These are phyloP conservation scores for Canis aureus DNA, from an alignment of 2,113 vertebrate species.

Conservation along the genomic window DNA sequence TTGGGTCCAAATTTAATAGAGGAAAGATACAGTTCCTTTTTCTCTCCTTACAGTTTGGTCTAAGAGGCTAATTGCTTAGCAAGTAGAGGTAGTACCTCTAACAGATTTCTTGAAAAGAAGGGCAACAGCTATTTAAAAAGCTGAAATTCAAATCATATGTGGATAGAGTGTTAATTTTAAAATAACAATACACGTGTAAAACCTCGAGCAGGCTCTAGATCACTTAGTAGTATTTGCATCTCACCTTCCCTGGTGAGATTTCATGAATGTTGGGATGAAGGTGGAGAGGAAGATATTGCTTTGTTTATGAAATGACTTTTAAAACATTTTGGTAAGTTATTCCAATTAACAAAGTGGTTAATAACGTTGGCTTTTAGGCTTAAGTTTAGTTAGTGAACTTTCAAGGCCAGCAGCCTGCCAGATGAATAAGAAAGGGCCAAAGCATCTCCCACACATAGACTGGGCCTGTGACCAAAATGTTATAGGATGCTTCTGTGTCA, in stretches of 20 bases:
- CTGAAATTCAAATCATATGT: neutral
- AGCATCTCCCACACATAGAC: neutral
- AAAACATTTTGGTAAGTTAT: conserved; percentile 19
- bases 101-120: conserved; percentile 54
- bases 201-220: neutral
- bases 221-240: neutral
- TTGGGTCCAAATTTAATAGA: conserved; percentile 29
- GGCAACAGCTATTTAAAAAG: neutral
- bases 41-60: neutral
- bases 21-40: neutral
- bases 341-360: conserved; percentile 47
- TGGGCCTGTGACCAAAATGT: neutral
- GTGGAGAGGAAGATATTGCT: neutral
- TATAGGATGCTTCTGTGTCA: neutral
- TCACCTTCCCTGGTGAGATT: neutral
- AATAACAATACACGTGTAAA: neutral
- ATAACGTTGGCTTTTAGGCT: neutral
- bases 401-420: neutral
- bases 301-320: neutral
- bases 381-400: conserved; percentile 28
- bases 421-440: neutral
- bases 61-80: conserved; percentile 20
- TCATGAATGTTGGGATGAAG: neutral
- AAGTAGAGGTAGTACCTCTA: conserved; percentile 10
- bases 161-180: conserved; percentile 17